A percentile compares a stretch with the other conserved stretches of the same genome.
phyloP scores from a whole-genome alignment of 2,797 vertebrate species.

The Fratercula arctica region DNA sequence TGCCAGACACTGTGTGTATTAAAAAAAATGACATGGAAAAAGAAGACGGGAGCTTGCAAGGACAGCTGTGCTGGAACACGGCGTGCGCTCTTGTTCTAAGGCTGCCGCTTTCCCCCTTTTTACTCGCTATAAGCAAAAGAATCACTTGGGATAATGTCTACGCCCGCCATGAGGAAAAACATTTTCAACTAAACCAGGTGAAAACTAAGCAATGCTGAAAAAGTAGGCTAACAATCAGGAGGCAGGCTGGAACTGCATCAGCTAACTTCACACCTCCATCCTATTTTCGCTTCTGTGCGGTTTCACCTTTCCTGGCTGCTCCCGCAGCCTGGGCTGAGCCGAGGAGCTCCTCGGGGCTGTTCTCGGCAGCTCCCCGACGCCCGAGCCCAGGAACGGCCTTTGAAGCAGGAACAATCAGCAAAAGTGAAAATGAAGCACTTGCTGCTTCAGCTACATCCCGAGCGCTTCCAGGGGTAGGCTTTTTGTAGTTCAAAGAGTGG shows the following conservation, averaged over 20 bases:
- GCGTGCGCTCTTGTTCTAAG: not conserved
- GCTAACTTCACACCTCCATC: not conserved
- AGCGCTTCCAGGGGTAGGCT: not conserved
- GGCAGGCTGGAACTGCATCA: not conserved
- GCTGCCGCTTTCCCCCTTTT: not conserved
- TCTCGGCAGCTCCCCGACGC: not conserved
- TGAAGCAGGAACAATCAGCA: conserved; percentile 14
- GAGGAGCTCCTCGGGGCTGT: not conserved
- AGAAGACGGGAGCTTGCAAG: not conserved
- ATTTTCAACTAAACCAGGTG: not conserved
- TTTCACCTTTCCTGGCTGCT: not conserved
- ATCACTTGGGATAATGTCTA: not conserved
- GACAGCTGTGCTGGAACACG: not conserved
- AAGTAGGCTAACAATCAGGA: not conserved
- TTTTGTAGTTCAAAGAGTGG: conserved; percentile 1
- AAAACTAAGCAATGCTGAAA: not conserved
- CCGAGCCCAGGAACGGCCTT: not conserved
- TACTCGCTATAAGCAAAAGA: not conserved
- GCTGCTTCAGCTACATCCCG: not conserved
- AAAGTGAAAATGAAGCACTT: not conserved
- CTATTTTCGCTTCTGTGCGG: not conserved
- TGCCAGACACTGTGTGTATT: not conserved
- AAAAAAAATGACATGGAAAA: not conserved
- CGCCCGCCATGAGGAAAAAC: not conserved
- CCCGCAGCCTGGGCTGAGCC: not conserved